These are phyloP conservation scores for Antheraea mylitta DNA, from an alignment of 1,140 invertebrate species.

Conservation along the genomic window DNA sequence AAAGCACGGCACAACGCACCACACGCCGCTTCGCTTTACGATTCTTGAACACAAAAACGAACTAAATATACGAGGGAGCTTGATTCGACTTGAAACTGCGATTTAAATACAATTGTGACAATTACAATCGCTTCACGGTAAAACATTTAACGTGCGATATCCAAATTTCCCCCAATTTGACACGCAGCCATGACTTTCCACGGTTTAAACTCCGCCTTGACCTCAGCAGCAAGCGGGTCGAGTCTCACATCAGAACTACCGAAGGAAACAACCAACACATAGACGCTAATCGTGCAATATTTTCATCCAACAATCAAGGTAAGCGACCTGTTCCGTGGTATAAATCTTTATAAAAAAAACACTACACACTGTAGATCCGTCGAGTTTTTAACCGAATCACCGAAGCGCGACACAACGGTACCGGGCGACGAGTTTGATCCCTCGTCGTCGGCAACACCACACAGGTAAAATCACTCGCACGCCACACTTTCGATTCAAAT, in stretches of 20 bases:
- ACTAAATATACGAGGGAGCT: not conserved
- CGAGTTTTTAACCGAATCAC: slow-evolving; percentile 66
- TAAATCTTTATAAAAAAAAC: slow-evolving; percentile 59
- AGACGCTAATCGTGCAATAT: not conserved
- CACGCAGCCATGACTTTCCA: no score
- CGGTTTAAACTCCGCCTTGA: no score
- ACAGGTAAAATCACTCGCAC: slow-evolving; percentile 14
- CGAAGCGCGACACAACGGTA: slow-evolving; percentile 64
- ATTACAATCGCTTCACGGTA: no score
- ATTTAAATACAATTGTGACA: no score
- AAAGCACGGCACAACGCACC: not conserved
- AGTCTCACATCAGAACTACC: no score
- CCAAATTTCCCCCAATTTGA: no score
- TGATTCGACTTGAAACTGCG: not conserved
- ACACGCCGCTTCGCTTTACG: not conserved
- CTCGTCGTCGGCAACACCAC: not conserved
- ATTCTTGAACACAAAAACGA: not conserved
- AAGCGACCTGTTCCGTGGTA: slow-evolving; percentile 45
- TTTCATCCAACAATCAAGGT: slow-evolving; percentile 47
- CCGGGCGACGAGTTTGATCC: slow-evolving; percentile 24
- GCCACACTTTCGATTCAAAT: slow-evolving; percentile 7
- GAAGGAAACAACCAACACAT: not conserved
- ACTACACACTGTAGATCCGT: slow-evolving; percentile 66
- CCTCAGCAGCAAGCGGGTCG: no score
- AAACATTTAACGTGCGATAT: no score